phyloP scores from a whole-genome alignment of 2,797 vertebrate species.

The Hemibagrus guttatus region DNA sequence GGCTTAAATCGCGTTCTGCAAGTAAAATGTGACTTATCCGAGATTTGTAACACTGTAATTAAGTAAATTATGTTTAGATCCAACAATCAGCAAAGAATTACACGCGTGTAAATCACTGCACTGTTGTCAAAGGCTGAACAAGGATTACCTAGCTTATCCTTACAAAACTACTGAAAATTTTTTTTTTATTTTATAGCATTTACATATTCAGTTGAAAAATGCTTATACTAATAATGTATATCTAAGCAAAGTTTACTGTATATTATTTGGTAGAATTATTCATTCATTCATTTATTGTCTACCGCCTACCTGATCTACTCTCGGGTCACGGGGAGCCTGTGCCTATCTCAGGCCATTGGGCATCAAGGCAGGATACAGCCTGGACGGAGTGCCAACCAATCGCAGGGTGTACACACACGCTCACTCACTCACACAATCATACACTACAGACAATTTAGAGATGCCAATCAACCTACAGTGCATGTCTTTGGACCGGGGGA shows the following conservation, averaged over 20 bases:
- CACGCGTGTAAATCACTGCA: neutral
- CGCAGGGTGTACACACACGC: no score
- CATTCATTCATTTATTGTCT: no score
- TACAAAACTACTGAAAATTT: neutral
- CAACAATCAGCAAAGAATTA: constrained; percentile 8
- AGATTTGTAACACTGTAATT: neutral
- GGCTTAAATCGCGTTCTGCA: neutral
- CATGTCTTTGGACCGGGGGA: no score
- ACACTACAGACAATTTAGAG: no score
- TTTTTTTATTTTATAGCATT: neutral
- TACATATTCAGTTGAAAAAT: neutral
- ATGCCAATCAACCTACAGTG: no score
- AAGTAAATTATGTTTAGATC: neutral
- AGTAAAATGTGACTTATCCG: constrained; percentile 9
- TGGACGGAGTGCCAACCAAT: no score
- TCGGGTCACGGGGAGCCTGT: no score
- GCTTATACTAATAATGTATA: neutral
- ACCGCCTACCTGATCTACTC: no score
- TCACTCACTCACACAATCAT: no score
- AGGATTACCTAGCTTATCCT: neutral
- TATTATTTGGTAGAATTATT: neutral
- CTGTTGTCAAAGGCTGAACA: neutral
- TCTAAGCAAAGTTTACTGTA: neutral
- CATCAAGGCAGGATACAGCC: no score
- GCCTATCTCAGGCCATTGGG: no score